Base-by-base conservation (phyloP, 2,113 vertebrate species). In the Microcebus ravelobensis region DNA sequence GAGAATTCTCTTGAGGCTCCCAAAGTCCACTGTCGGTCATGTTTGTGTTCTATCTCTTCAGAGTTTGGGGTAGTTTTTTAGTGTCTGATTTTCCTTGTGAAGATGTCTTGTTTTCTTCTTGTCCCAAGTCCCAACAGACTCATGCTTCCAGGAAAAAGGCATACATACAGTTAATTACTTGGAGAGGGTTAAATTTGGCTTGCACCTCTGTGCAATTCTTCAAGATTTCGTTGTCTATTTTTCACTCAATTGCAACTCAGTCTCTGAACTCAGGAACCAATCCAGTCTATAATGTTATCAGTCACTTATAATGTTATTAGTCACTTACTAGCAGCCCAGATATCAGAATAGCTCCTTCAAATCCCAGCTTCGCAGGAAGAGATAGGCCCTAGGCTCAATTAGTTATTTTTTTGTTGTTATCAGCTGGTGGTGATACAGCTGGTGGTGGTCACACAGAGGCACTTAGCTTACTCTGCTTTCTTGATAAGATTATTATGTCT, bases 11-110 rank as follows among this genome's bases (percentile, higher is more conserved):
- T 20, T 67, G 50, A 59, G 77, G 67, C 80, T 76, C 90, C 42
- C 52, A 0, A 0, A 34, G 84, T 92, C 77, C 89, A 87, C 95
- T 96, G 42, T 95, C 93, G 2, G 97, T 93, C 98, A 99, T 98
- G 95, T 95, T 95, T 73, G 71, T 73, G 96, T 42, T 65, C 68
- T 90, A 8, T 34, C 79, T 93, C 68, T 83, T 36, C 71, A 34
- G 80, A 31, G 48, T 94, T 36, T 81, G 73, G 48, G 36, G 25
- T 0, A n/a, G 42, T 84, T 42, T 65, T 93, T 98, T 96, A 98
- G 97, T 96, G 96, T 95, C 96, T 94, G 36, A 48, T 73, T 42
- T 95, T 0, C 45, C 4, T 98, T 92, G 59, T 8, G 71, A 14
- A 91, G 88, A 67, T 52, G 82, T 79, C 3, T 52, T 96, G 87